These are phyloP conservation scores for Trypoxylon attenuatum DNA, from an alignment of 2,888 invertebrate genomes.

Conservation along the genomic window DNA sequence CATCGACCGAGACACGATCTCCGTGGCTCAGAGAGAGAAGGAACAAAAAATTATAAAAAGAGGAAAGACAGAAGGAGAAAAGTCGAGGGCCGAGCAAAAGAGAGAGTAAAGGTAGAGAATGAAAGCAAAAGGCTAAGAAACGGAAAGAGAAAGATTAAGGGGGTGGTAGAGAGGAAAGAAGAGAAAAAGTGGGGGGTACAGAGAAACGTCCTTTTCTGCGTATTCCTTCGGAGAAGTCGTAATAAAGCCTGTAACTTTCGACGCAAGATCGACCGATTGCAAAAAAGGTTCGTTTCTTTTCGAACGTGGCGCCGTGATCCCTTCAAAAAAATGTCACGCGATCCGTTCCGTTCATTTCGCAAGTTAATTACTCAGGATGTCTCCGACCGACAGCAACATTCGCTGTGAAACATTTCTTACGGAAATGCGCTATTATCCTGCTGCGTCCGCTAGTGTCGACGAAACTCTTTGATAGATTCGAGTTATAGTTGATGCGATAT, in stretches of 20 bases:
- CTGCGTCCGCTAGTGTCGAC: too few species aligned
- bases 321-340: slow-evolving; percentile 27
- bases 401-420: background rate
- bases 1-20: slow-evolving; percentile 53
- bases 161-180: background rate
- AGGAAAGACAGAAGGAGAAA: slow-evolving; percentile 16
- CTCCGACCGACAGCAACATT: background rate
- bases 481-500: too few species aligned
- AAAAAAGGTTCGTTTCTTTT: slow-evolving; percentile 20
- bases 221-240: slow-evolving; percentile 42
- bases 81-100: background rate
- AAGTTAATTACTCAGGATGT: slow-evolving; percentile 12
- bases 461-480: too few species aligned
- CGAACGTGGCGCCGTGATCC: slow-evolving; percentile 4
- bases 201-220: slow-evolving; percentile 40
- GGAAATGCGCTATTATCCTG: background rate
- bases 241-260: slow-evolving; percentile 46
- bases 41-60: slow-evolving; percentile 44
- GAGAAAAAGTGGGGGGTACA: slow-evolving; percentile 6
- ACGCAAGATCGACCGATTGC: slow-evolving; percentile 39
- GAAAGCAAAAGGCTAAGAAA: background rate
- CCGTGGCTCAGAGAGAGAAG: slow-evolving; percentile 39
- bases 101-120: background rate
- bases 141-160: background rate
- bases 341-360: slow-evolving; percentile 24